phyloP scores from a whole-genome alignment of 2,888 invertebrate species.

The Pseudolycoriella hygida region DNA sequence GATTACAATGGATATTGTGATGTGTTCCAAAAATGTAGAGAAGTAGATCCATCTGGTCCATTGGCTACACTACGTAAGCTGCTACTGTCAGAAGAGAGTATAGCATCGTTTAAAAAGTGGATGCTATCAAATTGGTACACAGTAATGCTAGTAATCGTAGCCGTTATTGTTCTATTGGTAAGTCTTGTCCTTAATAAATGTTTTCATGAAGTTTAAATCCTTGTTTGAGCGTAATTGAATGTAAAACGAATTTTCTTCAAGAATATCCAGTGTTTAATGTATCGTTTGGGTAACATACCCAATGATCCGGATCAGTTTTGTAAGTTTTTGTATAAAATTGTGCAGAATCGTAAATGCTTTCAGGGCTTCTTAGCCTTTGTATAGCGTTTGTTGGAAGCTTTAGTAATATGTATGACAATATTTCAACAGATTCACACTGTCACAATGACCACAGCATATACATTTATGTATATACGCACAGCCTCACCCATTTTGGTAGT shows the following conservation, averaged over 20 bases:
- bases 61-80: constrained; percentile 75
- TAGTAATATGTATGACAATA: no score
- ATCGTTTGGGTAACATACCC: background rate
- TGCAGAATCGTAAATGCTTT: no score
- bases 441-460: no score
- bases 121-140: constrained; percentile 83
- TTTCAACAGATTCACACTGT: no score
- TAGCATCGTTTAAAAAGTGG: constrained; percentile 77
- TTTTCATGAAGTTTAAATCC: background rate
- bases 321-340: background rate
- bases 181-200: constrained; percentile 29
- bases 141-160: constrained; percentile 54
- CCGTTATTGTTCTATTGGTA: constrained; percentile 65
- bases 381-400: no score
- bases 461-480: no score
- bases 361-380: no score
- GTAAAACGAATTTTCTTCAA: background rate
- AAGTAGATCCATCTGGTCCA: constrained; percentile 86
- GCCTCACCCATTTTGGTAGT: no score
- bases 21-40: constrained; percentile 61
- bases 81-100: constrained; percentile 73
- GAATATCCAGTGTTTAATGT: background rate
- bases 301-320: constrained; percentile 2
- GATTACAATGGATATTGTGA: constrained; percentile 74
- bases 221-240: no score